Percentiles rank a stretch among this genome's conserved stretches.
Evolutionary conservation across 1,140 invertebrate species (phyloP).

Genomic region (Lepidurus apus): DNA sequence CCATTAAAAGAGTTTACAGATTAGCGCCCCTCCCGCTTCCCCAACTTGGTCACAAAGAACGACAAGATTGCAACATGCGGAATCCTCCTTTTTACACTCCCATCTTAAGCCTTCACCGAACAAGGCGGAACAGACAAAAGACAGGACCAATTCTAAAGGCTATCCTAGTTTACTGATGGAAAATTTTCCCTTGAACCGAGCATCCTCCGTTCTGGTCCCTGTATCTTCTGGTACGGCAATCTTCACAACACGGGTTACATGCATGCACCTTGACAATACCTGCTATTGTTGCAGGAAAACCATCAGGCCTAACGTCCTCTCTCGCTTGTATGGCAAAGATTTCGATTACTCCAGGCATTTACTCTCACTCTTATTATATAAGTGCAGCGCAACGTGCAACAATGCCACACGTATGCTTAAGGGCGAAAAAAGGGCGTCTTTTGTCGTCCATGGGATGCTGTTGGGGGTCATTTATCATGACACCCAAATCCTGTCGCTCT

Average conservation of each 20-base stretch:
- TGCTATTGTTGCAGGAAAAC: neutral
- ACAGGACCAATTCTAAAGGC: neutral
- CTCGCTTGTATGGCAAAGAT: neutral
- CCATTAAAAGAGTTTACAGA: no score
- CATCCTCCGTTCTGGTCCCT: neutral
- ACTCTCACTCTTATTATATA: neutral
- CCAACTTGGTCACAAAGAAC: neutral
- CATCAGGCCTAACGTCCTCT: neutral
- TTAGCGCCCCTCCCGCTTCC: no score
- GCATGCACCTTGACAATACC: neutral
- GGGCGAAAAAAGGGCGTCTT: neutral
- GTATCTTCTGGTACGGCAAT: neutral
- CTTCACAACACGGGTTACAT: neutral
- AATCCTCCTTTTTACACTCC: neutral
- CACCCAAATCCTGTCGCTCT: constrained; percentile 9
- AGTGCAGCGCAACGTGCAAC: neutral
- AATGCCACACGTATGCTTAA: constrained; percentile 14
- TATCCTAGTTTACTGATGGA: neutral
- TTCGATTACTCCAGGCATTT: neutral
- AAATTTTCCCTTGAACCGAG: neutral
- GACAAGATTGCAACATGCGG: constrained; percentile 1
- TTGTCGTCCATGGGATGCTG: constrained; percentile 9
- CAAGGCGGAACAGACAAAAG: neutral
- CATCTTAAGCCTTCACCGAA: constrained; percentile 1
- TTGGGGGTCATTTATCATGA: constrained; percentile 6